Conservation (phyloP, 2,113 vertebrate species). For the Otis tarda region DNA sequence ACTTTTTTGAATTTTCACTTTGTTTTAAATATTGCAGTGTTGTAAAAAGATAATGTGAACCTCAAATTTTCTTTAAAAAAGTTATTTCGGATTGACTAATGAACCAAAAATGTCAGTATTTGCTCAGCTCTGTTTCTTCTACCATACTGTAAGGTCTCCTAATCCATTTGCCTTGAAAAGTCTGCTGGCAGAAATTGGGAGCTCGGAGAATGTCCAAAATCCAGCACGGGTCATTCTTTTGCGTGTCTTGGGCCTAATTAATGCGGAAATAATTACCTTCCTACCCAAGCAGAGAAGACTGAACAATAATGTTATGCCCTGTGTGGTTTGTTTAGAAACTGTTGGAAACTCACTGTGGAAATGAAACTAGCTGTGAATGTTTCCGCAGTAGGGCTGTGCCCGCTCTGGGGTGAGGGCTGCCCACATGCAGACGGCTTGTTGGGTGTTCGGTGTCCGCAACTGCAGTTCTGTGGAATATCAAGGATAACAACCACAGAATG, state of each 20-base stretch:
- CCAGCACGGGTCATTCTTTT: not conserved
- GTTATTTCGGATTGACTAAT: not conserved
- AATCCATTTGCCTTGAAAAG: not conserved
- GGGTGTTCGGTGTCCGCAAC: rapidly evolving
- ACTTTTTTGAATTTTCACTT: not conserved
- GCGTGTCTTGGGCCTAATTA: not conserved
- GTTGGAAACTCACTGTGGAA: no score
- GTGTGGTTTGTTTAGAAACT: not conserved
- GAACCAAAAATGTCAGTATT: not conserved
- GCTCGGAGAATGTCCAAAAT: not conserved
- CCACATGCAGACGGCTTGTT: no score
- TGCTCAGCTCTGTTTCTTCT: not conserved
- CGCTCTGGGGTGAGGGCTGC: not conserved
- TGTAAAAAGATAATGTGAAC: not conserved
- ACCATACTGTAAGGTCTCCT: not conserved
- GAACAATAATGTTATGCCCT: not conserved
- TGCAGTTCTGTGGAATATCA: not conserved
- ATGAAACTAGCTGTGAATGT: not conserved
- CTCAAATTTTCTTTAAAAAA: not conserved
- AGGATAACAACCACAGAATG: not conserved
- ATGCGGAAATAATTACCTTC: not conserved
- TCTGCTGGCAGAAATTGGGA: not conserved
- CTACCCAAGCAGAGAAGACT: not conserved
- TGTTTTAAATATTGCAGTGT: not conserved
- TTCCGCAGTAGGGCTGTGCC: not conserved